Evolutionary conservation across 2,113 vertebrate genomes (phyloP), one percentile per base, ranked within the genome.

Genomic region (Rhineura floridana): DNA sequence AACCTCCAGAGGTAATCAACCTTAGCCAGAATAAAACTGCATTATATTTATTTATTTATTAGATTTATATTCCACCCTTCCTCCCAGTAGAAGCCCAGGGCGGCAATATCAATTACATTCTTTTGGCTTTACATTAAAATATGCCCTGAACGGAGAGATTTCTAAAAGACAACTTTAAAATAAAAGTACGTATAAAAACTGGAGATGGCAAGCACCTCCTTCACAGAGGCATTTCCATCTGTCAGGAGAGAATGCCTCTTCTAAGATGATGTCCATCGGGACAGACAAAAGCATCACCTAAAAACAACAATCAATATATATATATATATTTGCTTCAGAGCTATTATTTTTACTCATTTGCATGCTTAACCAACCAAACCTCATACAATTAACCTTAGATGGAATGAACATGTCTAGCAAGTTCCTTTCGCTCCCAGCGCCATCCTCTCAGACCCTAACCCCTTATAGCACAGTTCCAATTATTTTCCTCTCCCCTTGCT

Each of bases 401-500:
- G 0, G 33, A 33, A 67, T n/a, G 12, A 4, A 11, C 15, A n/a
- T 69, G 4, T n/a, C 4, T 30, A 69, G 33, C 67, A 25, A n/a
- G 67, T 1, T 3, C 67, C 3, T 69, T 21, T 69, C 67, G n/a
- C 67, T 69, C 33, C 67, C 30, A n/a, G 67, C 3, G 33, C 67
- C 33, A n/a, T 12, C 1, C 21, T 59, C 55, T 59, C 21, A 19
- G 17, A 21, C 55, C 55, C 55, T 1, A 59, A 59, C 33, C 67
- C 33, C 33, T 15, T 15, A 13, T 13, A n/a, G 10, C 67, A 33
- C 33, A 69, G 63, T 21, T 33, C 67, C 67, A n/a, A 30, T 65
- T n/a, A 12, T 25, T 6, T 11, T 2, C 17, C 6, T 3, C 42
- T 3, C 0, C 4, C 15, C 36, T 2, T 11, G 52, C 59, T 23